Evolutionary conservation across 2,888 invertebrate species (phyloP).

Genomic region (Lochmaea crataegi): DNA sequence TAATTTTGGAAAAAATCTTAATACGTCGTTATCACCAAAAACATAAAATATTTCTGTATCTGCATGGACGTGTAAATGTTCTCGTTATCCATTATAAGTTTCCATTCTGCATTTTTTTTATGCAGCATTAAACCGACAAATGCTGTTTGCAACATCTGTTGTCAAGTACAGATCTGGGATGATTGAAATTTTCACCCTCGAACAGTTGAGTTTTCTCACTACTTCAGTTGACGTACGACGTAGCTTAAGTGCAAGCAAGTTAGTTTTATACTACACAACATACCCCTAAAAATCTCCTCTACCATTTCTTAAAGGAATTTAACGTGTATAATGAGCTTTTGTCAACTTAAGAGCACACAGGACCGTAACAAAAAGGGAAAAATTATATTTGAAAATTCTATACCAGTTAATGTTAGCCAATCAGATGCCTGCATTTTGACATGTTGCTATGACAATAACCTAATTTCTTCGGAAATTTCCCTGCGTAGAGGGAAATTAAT

Average conservation of each 20-base stretch:
- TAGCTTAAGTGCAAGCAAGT: slow-evolving; percentile 11
- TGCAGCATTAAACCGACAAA: slow-evolving; percentile 32
- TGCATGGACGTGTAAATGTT: neutral
- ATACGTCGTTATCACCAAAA: neutral
- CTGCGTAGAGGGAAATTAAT: too few species aligned
- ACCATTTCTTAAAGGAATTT: neutral
- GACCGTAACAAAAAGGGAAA: neutral
- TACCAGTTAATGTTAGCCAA: too few species aligned
- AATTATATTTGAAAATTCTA: too few species aligned
- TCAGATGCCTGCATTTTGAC: too few species aligned
- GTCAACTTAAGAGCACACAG: neutral
- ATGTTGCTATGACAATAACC: too few species aligned
- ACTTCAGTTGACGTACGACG: slow-evolving; percentile 14
- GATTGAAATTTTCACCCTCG: slow-evolving; percentile 40
- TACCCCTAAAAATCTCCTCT: neutral
- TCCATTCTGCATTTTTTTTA: slow-evolving; percentile 21
- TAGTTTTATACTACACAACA: slow-evolving; percentile 1
- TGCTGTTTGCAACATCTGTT: slow-evolving; percentile 42
- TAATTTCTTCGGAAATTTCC: too few species aligned
- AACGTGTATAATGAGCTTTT: neutral
- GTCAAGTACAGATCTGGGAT: slow-evolving; percentile 42
- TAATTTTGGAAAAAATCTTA: too few species aligned
- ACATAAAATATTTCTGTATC: too few species aligned
- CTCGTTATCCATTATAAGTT: neutral
- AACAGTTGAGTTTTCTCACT: slow-evolving; percentile 30